Evolutionary conservation across 37 sponge, comb jelly and placozoan species (phyloP), one percentile per base, ranked within the genome.

Genomic region (Mnemiopsis leidyi): DNA sequence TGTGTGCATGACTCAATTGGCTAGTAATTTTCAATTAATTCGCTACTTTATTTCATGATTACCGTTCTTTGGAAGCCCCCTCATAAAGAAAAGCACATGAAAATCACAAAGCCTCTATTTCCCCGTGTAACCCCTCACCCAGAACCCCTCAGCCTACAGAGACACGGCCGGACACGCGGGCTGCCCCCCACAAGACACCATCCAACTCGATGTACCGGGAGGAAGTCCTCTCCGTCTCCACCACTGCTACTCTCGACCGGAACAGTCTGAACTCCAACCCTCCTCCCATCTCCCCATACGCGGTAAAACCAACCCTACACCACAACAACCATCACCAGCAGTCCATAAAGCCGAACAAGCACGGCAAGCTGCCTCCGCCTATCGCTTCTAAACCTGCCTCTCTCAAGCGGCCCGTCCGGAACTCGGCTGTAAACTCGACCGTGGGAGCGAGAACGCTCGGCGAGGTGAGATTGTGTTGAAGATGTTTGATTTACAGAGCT

Each of bases 261-360:
- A 38, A 40, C 40, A 85, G 90, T 39, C 32, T 85, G 61, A 28
- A 85, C 90, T 85, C 90, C 48, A 85, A 85, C 90, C 90, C 90
- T 3, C 90, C 90, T 23, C 90, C 90, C 26, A 33, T 85, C n/a
- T 85, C 90, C 1, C 90, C 90, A 7, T 85, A 85, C 48, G 90
- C 90, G 16, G 90, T 85, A 0, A 85, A 85, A 39, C 79, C 79
- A 33, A 77, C 13, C 9, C 5, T 48, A 48, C 9, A 13, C 61
- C 61, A 48, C 5, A 48, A 48, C 61, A 48, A 48, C 61, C n/a
- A n/a, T n/a, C 61, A 48, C 61, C 61, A 48, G 61, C 61, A 48
- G 61, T 48, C 61, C 61, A 48, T 48, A 7, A 38, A 37, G 25
- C 90, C 90, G 0, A 85, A 85, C 29, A 38, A 40, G n/a, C 61